Evolutionary conservation across 1,140 invertebrate genomes (phyloP).

Genomic region (Zaprionus camerounensis): DNA sequence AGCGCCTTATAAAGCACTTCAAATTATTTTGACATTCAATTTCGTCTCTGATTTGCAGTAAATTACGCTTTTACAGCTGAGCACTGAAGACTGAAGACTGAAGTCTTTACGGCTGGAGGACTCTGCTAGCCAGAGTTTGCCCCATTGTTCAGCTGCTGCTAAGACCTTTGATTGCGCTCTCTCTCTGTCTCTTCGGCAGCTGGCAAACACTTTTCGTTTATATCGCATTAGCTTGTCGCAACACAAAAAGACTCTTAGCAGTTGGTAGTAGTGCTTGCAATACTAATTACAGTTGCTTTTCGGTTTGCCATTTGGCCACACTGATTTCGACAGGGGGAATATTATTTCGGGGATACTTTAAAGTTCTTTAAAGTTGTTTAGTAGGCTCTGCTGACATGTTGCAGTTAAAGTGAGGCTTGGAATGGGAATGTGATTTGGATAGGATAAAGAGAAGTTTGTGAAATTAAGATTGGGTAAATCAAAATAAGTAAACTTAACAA

Average conservation of each 20-base stretch:
- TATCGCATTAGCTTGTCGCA: background rate
- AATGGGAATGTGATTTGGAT: background rate
- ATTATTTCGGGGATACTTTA: background rate
- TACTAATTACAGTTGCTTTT: slow-evolving; percentile 4
- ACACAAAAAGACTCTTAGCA: slow-evolving; percentile 1
- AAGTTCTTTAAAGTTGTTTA: background rate
- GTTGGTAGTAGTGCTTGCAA: background rate
- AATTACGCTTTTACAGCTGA: slow-evolving; percentile 14
- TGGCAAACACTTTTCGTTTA: background rate
- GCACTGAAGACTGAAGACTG: background rate
- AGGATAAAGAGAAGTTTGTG: background rate
- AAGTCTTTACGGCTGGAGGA: background rate
- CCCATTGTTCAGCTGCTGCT: background rate
- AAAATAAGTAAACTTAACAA: no score
- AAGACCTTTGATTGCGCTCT: slow-evolving; percentile 1
- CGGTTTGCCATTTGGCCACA: background rate
- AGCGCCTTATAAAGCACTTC: slow-evolving; percentile 33
- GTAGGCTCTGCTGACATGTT: background rate
- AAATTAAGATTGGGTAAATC: background rate
- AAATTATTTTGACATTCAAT: slow-evolving; percentile 52
- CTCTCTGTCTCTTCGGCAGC: background rate
- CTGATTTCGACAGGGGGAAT: background rate
- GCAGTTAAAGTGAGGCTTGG: background rate
- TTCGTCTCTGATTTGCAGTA: slow-evolving; percentile 23
- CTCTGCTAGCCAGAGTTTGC: background rate